Evolutionary conservation across 2,113 vertebrate species (phyloP).

Genomic region (Leucopsar rothschildi): DNA sequence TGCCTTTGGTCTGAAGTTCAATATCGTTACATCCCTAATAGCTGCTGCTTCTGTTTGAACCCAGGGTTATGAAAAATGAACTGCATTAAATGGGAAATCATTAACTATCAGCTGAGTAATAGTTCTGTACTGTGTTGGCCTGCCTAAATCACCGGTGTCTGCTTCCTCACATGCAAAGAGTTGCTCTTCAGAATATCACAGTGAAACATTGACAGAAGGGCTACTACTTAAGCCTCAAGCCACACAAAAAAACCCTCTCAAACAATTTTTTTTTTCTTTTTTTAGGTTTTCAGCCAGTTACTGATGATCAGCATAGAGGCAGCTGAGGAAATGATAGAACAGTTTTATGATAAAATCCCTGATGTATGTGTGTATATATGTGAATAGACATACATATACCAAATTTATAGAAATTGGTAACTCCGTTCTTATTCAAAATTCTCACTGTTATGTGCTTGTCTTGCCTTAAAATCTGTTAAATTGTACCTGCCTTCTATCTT

Average conservation of each 20-base stretch:
- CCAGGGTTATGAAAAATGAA: conserved; percentile 65
- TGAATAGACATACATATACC: background rate
- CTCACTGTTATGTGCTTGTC: background rate
- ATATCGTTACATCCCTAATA: conserved; percentile 57
- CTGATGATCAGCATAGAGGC: background rate
- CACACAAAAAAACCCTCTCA: background rate
- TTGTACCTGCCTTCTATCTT: background rate
- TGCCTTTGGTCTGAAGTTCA: conserved; percentile 63
- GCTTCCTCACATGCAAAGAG: conserved; percentile 29
- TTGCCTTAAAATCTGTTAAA: conserved; percentile 42
- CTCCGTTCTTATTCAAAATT: conserved; percentile 18
- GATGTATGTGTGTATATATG: background rate
- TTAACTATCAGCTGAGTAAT: conserved; percentile 67
- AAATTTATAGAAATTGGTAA: conserved; percentile 15
- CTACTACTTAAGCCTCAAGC: background rate
- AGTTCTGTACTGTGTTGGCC: conserved; percentile 17
- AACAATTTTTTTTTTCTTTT: background rate
- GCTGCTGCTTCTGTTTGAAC: conserved; percentile 70
- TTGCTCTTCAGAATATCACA: conserved; percentile 37
- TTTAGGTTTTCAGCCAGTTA: background rate
- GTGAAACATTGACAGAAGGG: conserved; percentile 21
- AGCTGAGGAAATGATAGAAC: background rate
- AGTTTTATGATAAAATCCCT: background rate
- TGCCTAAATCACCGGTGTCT: conserved; percentile 49
- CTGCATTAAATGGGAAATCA: conserved; percentile 71